These are phyloP conservation scores for Dryobates pubescens DNA, from an alignment of 2,797 vertebrate genomes.

Conservation along the genomic window DNA sequence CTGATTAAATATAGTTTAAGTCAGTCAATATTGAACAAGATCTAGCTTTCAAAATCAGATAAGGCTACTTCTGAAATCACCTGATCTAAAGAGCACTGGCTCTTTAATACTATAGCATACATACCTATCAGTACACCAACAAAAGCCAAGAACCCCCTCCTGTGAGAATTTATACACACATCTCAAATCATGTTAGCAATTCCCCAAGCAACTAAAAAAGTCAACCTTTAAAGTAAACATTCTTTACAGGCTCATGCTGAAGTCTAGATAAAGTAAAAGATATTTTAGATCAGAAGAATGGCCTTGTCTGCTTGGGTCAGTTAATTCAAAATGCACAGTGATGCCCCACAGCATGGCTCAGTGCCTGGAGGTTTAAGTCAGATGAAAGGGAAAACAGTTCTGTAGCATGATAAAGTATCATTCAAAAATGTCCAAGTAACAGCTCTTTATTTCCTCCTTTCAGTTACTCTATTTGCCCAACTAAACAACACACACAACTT, in stretches of 20 bases:
- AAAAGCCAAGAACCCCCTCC: neutral
- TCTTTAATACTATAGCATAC: neutral
- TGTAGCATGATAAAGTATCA: neutral
- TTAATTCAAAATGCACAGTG: slow-evolving; percentile 1
- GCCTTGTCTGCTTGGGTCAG: neutral
- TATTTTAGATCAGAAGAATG: neutral
- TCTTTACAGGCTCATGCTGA: neutral
- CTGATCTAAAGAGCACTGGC: neutral
- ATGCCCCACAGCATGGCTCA: neutral
- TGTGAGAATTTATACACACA: neutral
- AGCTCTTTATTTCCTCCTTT: neutral
- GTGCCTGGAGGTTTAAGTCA: neutral
- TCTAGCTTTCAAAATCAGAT: neutral
- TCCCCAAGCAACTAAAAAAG: neutral
- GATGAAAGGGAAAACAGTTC: neutral
- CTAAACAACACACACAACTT: neutral
- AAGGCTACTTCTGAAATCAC: neutral
- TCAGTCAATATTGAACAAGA: neutral
- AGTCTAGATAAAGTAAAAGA: neutral
- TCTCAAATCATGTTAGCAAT: neutral
- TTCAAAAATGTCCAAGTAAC: neutral
- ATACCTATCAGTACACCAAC: neutral
- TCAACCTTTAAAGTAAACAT: neutral
- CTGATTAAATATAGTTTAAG: neutral
- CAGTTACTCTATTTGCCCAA: neutral